Percentiles rank a stretch among this genome's conserved stretches.
phyloP scores from a whole-genome alignment of 2,888 invertebrate genomes.

The Nemurella pictetii region DNA sequence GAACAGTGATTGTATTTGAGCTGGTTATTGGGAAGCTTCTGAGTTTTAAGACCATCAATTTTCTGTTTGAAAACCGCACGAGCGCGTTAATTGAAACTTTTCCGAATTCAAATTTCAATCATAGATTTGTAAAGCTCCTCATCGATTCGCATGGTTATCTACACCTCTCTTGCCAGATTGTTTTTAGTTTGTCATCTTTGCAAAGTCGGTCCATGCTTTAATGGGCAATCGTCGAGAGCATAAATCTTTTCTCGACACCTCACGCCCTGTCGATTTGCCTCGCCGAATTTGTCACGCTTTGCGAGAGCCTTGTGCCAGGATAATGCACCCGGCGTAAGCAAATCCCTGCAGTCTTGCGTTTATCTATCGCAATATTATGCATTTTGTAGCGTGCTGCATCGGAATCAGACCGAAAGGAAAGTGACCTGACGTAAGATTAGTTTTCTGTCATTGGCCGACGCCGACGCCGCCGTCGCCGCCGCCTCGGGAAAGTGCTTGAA shows the following conservation, averaged over 20 bases:
- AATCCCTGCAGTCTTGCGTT: not conserved
- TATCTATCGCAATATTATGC: not conserved
- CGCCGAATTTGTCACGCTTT: not conserved
- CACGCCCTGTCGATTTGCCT: not conserved
- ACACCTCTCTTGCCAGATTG: not conserved
- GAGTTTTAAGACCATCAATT: too few relatives aligned
- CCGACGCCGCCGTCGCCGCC: not conserved
- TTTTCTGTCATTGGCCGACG: not conserved
- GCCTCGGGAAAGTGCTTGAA: not conserved
- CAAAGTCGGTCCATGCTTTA: not conserved
- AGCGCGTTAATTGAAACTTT: not conserved
- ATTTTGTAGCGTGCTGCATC: not conserved
- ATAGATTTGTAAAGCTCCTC: too few relatives aligned
- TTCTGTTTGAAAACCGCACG: too few relatives aligned
- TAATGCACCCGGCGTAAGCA: not conserved
- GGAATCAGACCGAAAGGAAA: not conserved
- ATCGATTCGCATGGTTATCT: not conserved
- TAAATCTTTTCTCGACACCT: not conserved
- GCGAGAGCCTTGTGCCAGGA: not conserved
- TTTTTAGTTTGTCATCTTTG: not conserved
- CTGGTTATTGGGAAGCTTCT: too few relatives aligned
- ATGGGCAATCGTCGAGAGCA: not conserved
- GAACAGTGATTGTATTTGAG: too few relatives aligned
- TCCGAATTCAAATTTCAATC: not conserved
- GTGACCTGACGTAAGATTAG: not conserved